Percentiles rank a stretch among this genome's conserved stretches.
Evolutionary conservation across 2,888 invertebrate species (phyloP).

Genomic region (Mesorhabditis sp.): DNA sequence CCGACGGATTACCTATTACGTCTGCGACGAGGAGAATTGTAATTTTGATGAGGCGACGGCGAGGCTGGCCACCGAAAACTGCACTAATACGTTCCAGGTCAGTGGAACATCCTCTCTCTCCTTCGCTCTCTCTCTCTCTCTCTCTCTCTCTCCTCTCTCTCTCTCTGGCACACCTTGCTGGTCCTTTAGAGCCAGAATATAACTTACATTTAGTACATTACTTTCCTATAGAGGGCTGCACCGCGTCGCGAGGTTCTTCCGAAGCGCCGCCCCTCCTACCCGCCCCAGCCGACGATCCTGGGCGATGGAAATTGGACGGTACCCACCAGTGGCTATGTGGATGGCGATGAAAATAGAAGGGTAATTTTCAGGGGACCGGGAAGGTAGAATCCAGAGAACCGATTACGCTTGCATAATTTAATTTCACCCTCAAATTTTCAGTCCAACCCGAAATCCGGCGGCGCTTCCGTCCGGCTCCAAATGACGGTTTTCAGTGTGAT

Average conservation of each 20-base stretch:
- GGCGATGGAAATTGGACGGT: constrained; percentile 1
- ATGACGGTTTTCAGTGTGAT: too few relatives aligned
- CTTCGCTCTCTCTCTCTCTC: not conserved
- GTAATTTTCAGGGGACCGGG: not conserved
- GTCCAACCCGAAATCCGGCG: too few relatives aligned
- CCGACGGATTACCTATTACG: constrained; percentile 1
- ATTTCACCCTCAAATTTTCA: too few relatives aligned
- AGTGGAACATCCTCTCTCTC: not conserved
- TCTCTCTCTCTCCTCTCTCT: not conserved
- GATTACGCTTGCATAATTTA: too few relatives aligned
- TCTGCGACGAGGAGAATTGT: constrained; percentile 1
- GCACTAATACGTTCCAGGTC: not conserved
- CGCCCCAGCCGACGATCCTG: not conserved
- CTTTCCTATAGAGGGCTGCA: too few relatives aligned
- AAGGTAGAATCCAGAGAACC: too few relatives aligned
- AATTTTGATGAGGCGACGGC: constrained; percentile 4
- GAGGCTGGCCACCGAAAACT: not conserved
- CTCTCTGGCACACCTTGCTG: not conserved
- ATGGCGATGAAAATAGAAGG: not conserved
- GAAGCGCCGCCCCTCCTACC: not conserved
- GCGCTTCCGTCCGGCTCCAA: too few relatives aligned
- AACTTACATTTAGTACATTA: not conserved
- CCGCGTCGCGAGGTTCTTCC: too few relatives aligned
- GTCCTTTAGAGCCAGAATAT: not conserved
- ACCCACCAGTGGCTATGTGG: not conserved